Percentiles rank a stretch among this genome's conserved stretches.
phyloP scores from a whole-genome alignment of 2,113 vertebrate genomes.

The Engystomops pustulosus region DNA sequence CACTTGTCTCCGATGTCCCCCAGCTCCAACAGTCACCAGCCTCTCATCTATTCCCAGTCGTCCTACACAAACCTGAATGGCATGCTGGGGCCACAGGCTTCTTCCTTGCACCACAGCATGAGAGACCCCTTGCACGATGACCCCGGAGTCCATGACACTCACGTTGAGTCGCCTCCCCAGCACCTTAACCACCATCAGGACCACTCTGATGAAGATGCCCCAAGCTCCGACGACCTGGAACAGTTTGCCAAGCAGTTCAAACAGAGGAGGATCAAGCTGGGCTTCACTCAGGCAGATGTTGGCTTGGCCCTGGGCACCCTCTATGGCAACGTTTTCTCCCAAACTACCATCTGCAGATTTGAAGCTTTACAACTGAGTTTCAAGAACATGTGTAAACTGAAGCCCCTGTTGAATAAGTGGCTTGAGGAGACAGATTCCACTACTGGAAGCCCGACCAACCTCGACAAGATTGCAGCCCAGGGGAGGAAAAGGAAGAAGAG shows the following conservation, averaged over 20 bases:
- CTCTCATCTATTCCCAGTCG: slow-evolving; percentile 86
- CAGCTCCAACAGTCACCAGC: slow-evolving; percentile 86
- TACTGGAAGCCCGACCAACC: slow-evolving; percentile 95
- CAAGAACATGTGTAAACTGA: slow-evolving; percentile 98
- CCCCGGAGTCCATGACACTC: slow-evolving; percentile 75
- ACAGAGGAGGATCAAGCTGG: slow-evolving; percentile 97
- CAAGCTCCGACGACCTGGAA: slow-evolving; percentile 98
- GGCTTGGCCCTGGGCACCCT: slow-evolving; percentile 95
- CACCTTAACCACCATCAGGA: slow-evolving; percentile 89
- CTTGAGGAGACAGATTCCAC: slow-evolving; percentile 98
- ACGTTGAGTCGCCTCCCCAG: slow-evolving; percentile 84
- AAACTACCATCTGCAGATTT: slow-evolving; percentile 98
- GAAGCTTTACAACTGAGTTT: slow-evolving; percentile 98
- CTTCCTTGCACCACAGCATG: slow-evolving; percentile 89
- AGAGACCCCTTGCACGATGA: slow-evolving; percentile 89
- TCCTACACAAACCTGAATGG: slow-evolving; percentile 85
- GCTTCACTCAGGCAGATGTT: slow-evolving; percentile 98
- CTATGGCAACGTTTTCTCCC: slow-evolving; percentile 98
- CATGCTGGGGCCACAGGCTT: slow-evolving; percentile 83
- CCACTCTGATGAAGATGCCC: slow-evolving; percentile 95
- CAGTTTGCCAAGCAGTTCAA: slow-evolving; percentile 99
- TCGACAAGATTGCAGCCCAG: slow-evolving; percentile 98
- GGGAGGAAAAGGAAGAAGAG: slow-evolving; percentile 98
- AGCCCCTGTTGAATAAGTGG: slow-evolving; percentile 97
- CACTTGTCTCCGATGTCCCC: slow-evolving; percentile 92